Evolutionary conservation across 2,113 vertebrate species (phyloP), one percentile per base, ranked within the genome.

Genomic region (Xiphias gladius): DNA sequence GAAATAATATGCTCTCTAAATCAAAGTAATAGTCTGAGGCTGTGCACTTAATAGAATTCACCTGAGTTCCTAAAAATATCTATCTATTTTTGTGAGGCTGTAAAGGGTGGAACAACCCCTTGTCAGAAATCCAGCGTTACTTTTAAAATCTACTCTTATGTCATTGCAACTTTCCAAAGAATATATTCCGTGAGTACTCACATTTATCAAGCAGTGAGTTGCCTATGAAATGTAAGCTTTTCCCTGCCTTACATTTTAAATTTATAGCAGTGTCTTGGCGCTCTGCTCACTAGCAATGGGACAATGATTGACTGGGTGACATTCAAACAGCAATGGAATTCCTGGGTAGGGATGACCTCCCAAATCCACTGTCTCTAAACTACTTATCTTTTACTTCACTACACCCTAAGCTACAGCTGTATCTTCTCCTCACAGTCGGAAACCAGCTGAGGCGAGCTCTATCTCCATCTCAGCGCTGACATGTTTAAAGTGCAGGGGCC

Each of bases 1-100:
- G 88, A 89, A 93, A 88, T 85, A 83, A 89, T 80, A 76, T 64
- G 77, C 73, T 54, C 89, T 69, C 77, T 90, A 91, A 93, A 93
- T 91, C 89, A 91, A 75, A 83, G 78, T 88, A 86, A 88, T 83
- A 64, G 87, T 80, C 79, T 77, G 46, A 84, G 84, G 43, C 69
- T 9, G 48, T 82, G 69, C 57, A 86, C 75, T 87, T 79, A 90
- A 77, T 54, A 76, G 50, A 86, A 73, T 80, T 86, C 74, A 86
- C 32, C 50, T 72, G 68, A 82, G 73, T 77, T 86, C 82, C 76
- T 73, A 35, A 69, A 75, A 88, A 69, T 59, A 86, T 87, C 58
- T 28, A 73, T 72, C 58, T 62, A 9, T 0, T 63, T 82, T 81
- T 74, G 52, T 35, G 22, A n/a, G 70, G 48, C 58, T 32, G 43